Evolutionary conservation across 2,797 vertebrate genomes (phyloP).

Genomic region (Tinamus major): DNA sequence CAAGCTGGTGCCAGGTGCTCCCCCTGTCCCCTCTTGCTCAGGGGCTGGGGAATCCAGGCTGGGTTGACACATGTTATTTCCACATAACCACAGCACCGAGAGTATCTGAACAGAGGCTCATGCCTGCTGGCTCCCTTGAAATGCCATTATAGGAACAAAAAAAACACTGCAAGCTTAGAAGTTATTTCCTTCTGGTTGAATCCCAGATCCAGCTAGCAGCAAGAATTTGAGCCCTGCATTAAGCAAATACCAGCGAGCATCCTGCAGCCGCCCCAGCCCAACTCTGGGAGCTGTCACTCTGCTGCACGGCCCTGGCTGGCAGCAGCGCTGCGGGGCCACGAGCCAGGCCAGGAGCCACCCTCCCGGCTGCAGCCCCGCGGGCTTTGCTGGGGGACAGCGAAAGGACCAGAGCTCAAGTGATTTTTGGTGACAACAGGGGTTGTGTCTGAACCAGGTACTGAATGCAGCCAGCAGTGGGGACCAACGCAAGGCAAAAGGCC

Average conservation of each 20-base stretch:
- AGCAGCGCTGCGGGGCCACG: neutral
- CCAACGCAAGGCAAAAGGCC: no score
- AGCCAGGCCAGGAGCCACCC: neutral
- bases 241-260: neutral
- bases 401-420: neutral
- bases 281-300: neutral
- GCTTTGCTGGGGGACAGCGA: neutral
- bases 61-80: neutral
- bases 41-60: neutral
- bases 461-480: no score
- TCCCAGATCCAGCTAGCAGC: neutral
- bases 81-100: neutral
- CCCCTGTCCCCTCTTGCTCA: neutral
- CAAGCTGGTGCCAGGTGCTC: neutral
- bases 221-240: neutral
- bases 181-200: constrained; percentile 39
- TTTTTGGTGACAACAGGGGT: no score
- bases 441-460: no score
- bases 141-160: neutral
- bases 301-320: neutral
- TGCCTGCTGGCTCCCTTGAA: neutral
- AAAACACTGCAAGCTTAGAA: neutral
- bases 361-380: neutral
- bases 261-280: neutral
- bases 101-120: neutral